phyloP scores from a whole-genome alignment of 2,113 vertebrate genomes.

The Thryonomys swinderianus region DNA sequence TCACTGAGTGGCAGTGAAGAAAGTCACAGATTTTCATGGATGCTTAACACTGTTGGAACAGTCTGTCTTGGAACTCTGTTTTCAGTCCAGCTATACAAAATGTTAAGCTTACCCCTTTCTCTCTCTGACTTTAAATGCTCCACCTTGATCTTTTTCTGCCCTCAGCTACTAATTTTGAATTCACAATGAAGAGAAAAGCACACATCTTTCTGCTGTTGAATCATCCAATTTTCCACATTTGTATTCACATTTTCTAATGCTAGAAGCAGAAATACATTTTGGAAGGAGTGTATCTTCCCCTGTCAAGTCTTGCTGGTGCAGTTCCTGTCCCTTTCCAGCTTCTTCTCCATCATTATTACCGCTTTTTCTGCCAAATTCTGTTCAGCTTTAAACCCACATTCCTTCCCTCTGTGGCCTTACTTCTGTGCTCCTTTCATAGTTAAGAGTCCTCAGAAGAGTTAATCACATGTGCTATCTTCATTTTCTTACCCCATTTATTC shows the following conservation, averaged over 20 bases:
- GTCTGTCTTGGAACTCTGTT: background rate
- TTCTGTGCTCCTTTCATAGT: conserved; percentile 12
- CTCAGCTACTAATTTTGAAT: background rate
- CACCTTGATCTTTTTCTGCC: too few species aligned
- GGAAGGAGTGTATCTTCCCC: background rate
- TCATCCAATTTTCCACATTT: background rate
- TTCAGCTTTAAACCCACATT: background rate
- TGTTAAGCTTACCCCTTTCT: background rate
- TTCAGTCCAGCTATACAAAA: accelerated
- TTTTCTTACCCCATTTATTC: conserved; percentile 22
- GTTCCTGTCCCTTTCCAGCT: background rate
- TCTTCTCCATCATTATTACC: background rate
- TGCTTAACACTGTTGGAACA: background rate
- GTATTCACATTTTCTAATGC: background rate
- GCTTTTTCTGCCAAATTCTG: background rate
- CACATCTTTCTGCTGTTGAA: background rate
- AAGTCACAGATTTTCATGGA: background rate
- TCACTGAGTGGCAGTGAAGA: background rate
- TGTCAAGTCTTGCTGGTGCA: background rate
- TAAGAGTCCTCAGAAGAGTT: background rate
- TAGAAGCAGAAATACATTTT: background rate
- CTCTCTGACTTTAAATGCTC: background rate
- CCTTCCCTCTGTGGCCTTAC: background rate
- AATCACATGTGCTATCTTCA: background rate
- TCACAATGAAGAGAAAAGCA: background rate